phyloP scores from a whole-genome alignment of 2,113 vertebrate species.

The Coturnix japonica region DNA sequence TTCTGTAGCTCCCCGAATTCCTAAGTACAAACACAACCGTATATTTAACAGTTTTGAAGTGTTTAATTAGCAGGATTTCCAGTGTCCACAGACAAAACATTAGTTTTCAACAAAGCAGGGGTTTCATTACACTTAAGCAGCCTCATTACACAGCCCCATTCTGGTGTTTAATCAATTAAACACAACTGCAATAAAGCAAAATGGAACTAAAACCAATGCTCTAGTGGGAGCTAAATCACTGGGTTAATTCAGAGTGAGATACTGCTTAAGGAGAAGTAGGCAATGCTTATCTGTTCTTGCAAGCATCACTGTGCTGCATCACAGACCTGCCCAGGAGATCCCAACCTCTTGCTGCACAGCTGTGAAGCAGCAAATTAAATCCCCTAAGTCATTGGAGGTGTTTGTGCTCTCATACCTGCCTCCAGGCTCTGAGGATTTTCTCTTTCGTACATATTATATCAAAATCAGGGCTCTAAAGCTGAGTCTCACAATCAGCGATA shows the following conservation, averaged over 20 bases:
- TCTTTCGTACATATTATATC: too few relatives aligned
- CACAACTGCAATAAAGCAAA: not conserved
- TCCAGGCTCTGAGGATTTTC: not conserved
- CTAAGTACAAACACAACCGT: not conserved
- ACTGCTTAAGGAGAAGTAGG: constrained; percentile 22
- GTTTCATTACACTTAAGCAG: constrained; percentile 48
- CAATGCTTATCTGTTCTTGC: not conserved
- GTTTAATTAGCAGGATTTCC: constrained; percentile 23
- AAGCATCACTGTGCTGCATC: not conserved
- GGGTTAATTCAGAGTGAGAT: constrained; percentile 33
- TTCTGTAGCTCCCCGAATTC: not conserved
- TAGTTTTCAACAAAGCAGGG: not conserved
- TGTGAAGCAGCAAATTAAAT: constrained; percentile 17
- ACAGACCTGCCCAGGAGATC: not conserved
- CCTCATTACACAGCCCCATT: constrained; percentile 43
- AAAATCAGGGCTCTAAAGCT: not conserved
- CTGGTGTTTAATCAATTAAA: constrained; percentile 58
- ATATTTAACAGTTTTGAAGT: not conserved
- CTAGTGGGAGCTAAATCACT: constrained; percentile 29
- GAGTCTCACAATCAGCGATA: not conserved
- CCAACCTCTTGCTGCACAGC: not conserved
- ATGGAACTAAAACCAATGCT: constrained; percentile 52
- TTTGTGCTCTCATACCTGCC: not conserved
- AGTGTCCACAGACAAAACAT: not conserved
- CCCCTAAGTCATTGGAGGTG: not conserved